A percentile compares a stretch with the other conserved stretches of the same genome.
Evolutionary conservation across 2,113 vertebrate genomes (phyloP).

Genomic region (Acrocephalus arundinaceus): DNA sequence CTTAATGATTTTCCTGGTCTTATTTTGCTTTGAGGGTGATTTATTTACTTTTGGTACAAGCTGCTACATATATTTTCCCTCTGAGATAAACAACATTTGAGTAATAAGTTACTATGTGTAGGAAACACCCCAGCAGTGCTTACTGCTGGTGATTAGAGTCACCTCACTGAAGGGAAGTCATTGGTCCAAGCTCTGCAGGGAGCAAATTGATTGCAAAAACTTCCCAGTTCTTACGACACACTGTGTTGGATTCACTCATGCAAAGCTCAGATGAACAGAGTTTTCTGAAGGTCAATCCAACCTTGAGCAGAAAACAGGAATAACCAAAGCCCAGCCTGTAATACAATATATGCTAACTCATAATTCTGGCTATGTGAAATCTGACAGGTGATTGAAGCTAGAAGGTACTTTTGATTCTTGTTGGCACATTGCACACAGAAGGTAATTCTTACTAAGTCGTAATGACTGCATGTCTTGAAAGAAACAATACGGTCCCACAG

Average conservation of each 20-base stretch:
- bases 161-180: background rate
- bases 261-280: background rate
- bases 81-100: slow-evolving; percentile 25
- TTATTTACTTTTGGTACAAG: background rate
- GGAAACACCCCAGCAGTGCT: slow-evolving; percentile 21
- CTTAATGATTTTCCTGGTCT: background rate
- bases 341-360: background rate
- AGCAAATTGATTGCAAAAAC: background rate
- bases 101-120: slow-evolving; percentile 1
- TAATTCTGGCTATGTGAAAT: background rate
- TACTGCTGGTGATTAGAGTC: background rate
- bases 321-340: background rate
- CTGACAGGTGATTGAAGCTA: background rate
- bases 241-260: background rate
- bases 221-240: background rate
- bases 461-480: background rate
- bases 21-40: background rate
- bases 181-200: background rate
- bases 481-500: background rate
- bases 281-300: slow-evolving; percentile 4
- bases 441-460: background rate
- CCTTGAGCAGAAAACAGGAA: background rate
- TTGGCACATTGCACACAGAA: background rate
- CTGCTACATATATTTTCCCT: background rate
- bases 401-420: background rate